A percentile compares a stretch with the other conserved stretches of the same genome.
These are phyloP conservation scores for Sardina pilchardus DNA, from an alignment of 2,113 vertebrate species.

Conservation along the genomic window DNA sequence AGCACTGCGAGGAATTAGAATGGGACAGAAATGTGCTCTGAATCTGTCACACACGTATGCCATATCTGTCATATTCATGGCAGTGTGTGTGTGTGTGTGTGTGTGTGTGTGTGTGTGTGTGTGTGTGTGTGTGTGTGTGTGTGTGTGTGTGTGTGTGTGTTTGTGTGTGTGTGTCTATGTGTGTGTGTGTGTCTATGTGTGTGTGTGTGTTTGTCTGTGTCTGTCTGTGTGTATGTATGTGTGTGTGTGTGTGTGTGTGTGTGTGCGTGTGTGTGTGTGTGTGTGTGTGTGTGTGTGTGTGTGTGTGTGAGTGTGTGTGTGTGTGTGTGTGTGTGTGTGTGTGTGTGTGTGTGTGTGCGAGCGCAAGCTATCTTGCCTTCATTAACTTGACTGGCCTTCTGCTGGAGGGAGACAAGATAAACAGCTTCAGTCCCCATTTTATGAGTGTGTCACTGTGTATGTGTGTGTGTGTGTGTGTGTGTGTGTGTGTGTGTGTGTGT, in stretches of 20 bases:
- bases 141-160: conserved; percentile 11
- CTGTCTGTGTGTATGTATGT: neutral
- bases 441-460: neutral
- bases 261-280: neutral
- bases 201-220: neutral
- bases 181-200: neutral
- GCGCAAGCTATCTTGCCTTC: neutral
- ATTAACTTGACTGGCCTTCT: too few species aligned
- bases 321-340: neutral
- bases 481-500: neutral
- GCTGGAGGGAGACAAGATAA: too few species aligned
- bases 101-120: neutral
- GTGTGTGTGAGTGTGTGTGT: neutral
- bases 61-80: neutral
- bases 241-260: neutral
- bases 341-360: neutral
- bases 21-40: too few species aligned
- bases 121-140: neutral
- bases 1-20: too few species aligned
- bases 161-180: neutral
- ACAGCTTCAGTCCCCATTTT: neutral
- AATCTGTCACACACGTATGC: neutral
- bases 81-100: neutral
- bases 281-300: neutral
- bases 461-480: conserved; percentile 1